Percentiles rank a stretch among this genome's conserved stretches.
Conservation (phyloP, 2,888 invertebrate species). For the Acanthosepion esculentum region DNA sequence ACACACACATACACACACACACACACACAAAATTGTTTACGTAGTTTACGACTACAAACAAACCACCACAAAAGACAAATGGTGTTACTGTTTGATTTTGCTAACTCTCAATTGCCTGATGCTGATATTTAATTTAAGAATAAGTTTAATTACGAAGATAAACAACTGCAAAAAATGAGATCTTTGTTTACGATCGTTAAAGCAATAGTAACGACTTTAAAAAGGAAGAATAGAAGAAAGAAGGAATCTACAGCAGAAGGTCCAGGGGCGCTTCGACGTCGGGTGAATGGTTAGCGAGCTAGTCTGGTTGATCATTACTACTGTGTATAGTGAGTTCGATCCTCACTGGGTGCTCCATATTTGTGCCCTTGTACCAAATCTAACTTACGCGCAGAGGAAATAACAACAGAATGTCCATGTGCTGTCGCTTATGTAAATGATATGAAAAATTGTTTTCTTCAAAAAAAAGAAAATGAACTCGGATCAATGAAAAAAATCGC, state of each 20-base stretch:
- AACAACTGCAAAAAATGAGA: background rate
- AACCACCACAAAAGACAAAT: background rate
- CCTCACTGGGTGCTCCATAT: no score
- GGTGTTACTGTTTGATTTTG: background rate
- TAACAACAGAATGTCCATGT: background rate
- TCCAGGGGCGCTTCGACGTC: no score
- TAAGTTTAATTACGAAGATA: background rate
- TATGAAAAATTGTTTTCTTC: background rate
- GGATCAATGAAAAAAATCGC: background rate
- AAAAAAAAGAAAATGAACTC: background rate
- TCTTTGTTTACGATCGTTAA: no score
- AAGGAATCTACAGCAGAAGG: background rate
- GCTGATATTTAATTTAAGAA: background rate
- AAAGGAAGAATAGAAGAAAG: background rate
- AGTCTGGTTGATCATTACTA: no score
- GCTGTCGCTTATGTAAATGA: slow-evolving; percentile 12
- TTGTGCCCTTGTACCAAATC: no score
- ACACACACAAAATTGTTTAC: no score
- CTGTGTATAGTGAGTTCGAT: no score
- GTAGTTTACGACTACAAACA: background rate
- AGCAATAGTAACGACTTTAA: no score
- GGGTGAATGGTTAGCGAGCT: no score
- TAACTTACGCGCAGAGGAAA: background rate
- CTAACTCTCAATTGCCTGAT: background rate
- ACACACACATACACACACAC: no score